Base-by-base conservation (phyloP, 1,140 invertebrate genomes). In the Nilaparvata lugens region DNA sequence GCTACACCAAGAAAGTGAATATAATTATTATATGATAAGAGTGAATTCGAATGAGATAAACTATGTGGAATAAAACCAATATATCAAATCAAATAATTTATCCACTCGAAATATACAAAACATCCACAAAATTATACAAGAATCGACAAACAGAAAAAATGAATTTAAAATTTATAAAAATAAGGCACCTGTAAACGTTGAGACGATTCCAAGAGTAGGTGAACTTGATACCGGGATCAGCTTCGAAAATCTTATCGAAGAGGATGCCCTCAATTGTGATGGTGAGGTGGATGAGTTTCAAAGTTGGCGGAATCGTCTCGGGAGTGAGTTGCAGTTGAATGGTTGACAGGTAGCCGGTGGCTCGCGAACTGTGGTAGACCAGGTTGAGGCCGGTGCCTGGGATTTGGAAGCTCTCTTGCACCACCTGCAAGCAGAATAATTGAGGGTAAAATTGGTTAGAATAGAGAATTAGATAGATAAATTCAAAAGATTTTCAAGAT, bases 141-240 rank as follows among this genome's bases (percentile, higher is more conserved):
- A n/a, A n/a, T n/a, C n/a, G n/a, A n/a, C n/a, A n/a, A n/a, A n/a
- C n/a, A n/a, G n/a, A n/a, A n/a, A n/a, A n/a, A n/a, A n/a, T n/a
- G n/a, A n/a, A n/a, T n/a, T n/a, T n/a, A n/a, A n/a, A n/a, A n/a
- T n/a, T n/a, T n/a, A n/a, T n/a, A n/a, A n/a, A n/a, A n/a, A n/a
- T n/a, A n/a, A n/a, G n/a, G n/a, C n/a, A 74, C 73, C 72, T 70
- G 71, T 97, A 98, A n/a, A 96, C 93, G 71, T 98, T 98, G 2
- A 93, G 75, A 62, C 94, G 80, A 71, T 97, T 95, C 96, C 95
- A 98, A 0, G 93, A 87, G 71, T 95, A 98, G 0, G 93, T 96
- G 70, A 94, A 97, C 71, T 95, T 96, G 48, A 98, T 93, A 9
- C 92, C 85, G 1, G 93, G 91, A 76, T 97, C 93, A 0, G 95